Percentiles rank a stretch among this genome's conserved stretches.
These are phyloP conservation scores for Meloidogyne hapla DNA, from an alignment of 1,140 invertebrate species.

Conservation along the genomic window DNA sequence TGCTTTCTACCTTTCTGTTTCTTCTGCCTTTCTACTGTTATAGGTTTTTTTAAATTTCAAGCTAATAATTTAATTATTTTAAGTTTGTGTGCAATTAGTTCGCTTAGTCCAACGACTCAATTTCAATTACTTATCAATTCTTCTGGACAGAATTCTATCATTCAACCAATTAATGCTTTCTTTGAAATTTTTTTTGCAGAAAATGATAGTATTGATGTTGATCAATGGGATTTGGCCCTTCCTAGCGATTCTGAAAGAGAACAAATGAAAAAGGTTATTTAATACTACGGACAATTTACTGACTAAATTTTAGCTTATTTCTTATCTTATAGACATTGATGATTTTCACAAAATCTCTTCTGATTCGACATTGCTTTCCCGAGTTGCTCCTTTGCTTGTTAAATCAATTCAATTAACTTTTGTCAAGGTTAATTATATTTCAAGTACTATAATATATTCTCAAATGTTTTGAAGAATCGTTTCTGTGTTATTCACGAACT, in stretches of 20 bases:
- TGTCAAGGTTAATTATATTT: conserved; percentile 31
- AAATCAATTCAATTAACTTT: conserved; percentile 37
- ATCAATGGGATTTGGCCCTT: conserved; percentile 41
- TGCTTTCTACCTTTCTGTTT: too few species aligned
- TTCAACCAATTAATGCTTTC: conserved; percentile 28
- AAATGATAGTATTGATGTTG: conserved; percentile 23
- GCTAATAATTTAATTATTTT: too few species aligned
- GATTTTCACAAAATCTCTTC: conserved; percentile 25
- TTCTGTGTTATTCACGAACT: conserved; percentile 47
- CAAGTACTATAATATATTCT: conserved; percentile 3
- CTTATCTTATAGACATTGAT: conserved; percentile 11
- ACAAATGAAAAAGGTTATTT: conserved; percentile 36
- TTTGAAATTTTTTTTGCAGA: conserved; percentile 36
- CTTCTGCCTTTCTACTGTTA: too few species aligned
- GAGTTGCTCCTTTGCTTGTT: conserved; percentile 24
- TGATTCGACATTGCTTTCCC: conserved; percentile 9
- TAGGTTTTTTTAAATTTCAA: too few species aligned
- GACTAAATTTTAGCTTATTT: conserved; percentile 21
- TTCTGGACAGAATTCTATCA: neutral
- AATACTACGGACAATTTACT: neutral
- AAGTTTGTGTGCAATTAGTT: too few species aligned
- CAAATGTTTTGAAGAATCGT: conserved; percentile 26
- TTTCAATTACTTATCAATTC: too few species aligned
- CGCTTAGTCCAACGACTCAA: too few species aligned
- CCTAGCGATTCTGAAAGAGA: conserved; percentile 36